Percentiles rank a stretch among this genome's conserved stretches.
Evolutionary conservation across 1,140 invertebrate genomes (phyloP).

Genomic region (Lineus longissimus): DNA sequence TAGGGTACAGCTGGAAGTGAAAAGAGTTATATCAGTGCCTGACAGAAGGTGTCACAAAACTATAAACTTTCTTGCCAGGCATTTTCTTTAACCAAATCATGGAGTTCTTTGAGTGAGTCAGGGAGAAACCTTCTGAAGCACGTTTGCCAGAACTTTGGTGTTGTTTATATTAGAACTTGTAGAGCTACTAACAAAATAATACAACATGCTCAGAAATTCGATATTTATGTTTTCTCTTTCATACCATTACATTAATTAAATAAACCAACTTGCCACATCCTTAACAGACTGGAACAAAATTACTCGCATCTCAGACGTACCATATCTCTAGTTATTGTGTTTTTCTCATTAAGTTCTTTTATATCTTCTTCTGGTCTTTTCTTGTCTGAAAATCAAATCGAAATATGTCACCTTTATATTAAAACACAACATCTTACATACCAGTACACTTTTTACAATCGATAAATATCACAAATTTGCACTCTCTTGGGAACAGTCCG

Average conservation of each 20-base stretch:
- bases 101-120: no score
- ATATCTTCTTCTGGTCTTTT: slow-evolving; percentile 44
- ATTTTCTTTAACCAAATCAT: no score
- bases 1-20: slow-evolving; percentile 24
- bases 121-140: no score
- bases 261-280: background rate
- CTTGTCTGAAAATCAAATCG: slow-evolving; percentile 41
- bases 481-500: no score
- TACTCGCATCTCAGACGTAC: slow-evolving; percentile 23
- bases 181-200: no score
- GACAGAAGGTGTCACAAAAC: background rate
- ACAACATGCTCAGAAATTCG: background rate
- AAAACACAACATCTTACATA: no score
- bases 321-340: slow-evolving; percentile 48
- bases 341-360: slow-evolving; percentile 42
- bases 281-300: background rate
- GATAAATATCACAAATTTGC: no score
- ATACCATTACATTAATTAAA: background rate
- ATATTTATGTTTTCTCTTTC: background rate
- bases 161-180: no score
- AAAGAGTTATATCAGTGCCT: background rate
- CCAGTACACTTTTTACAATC: no score
- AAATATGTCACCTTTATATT: background rate
- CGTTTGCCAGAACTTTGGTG: no score
- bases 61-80: background rate